phyloP scores from a whole-genome alignment of 30 jellyfish, hydroid and myxozoan species.

The Aurelia coerulea region DNA sequence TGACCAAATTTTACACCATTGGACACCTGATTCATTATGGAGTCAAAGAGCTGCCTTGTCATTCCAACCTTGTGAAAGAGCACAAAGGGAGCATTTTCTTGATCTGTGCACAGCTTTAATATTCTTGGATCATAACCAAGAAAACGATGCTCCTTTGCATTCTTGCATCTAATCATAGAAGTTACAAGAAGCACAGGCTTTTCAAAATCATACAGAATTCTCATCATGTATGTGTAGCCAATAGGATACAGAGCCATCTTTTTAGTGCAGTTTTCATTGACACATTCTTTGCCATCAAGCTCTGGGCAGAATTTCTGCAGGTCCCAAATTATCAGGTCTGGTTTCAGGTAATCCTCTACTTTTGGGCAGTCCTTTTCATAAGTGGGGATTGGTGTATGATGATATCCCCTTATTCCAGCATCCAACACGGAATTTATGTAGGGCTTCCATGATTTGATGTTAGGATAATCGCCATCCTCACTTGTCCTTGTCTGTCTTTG shows the following conservation, averaged over 20 bases:
- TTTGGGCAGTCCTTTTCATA: conserved; percentile 65
- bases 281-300: conserved; percentile 59
- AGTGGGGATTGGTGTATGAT: conserved; percentile 49
- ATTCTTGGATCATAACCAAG: conserved; percentile 97
- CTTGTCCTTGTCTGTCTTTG: conserved; percentile 57
- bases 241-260: conserved; percentile 77
- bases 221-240: conserved; percentile 81
- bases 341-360: conserved; percentile 83
- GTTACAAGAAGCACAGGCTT: conserved; percentile 92
- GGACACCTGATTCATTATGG: conserved; percentile 73
- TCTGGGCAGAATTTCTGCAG: conserved; percentile 81
- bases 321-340: conserved; percentile 94
- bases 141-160: conserved; percentile 86
- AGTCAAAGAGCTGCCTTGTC: conserved; percentile 77
- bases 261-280: conserved; percentile 55
- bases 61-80: conserved; percentile 95
- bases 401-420: conserved; percentile 64
- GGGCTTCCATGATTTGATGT: conserved; percentile 87
- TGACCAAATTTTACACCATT: conserved; percentile 91
- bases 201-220: conserved; percentile 88
- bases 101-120: conserved; percentile 75
- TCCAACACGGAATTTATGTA: conserved; percentile 77
- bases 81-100: conserved; percentile 87
- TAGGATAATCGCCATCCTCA: conserved; percentile 72
- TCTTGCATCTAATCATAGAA: conserved; percentile 84